phyloP scores from a whole-genome alignment of 2,797 vertebrate species.

The Myoxocephalus aenaeus region DNA sequence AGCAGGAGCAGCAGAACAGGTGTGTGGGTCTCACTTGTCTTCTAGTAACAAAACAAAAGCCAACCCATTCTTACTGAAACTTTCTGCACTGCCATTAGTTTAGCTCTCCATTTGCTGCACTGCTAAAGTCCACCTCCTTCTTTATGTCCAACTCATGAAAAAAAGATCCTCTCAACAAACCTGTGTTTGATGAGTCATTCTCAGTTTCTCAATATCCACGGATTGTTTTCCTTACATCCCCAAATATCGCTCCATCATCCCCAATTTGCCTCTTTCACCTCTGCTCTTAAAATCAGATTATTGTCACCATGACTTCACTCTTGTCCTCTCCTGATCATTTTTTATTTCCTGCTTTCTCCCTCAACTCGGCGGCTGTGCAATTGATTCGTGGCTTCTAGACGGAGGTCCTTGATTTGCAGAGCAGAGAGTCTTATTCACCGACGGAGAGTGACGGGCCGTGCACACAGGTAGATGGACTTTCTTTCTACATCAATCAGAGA shows the following conservation, averaged over 20 bases:
- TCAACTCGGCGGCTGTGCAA: constrained; percentile 75
- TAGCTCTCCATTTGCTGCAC: neutral
- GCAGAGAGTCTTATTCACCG: constrained; percentile 96
- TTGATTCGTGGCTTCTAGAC: constrained; percentile 84
- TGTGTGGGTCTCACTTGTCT: constrained; percentile 59
- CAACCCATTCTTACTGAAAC: neutral
- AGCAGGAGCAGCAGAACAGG: constrained; percentile 98
- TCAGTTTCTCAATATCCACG: neutral
- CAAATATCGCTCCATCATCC: neutral
- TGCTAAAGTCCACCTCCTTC: constrained; percentile 42
- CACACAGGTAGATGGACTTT: constrained; percentile 81
- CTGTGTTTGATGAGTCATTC: neutral
- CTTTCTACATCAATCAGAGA: neutral
- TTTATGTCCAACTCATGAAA: neutral
- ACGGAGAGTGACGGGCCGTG: constrained; percentile 89
- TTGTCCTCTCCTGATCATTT: constrained; percentile 20
- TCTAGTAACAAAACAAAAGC: neutral
- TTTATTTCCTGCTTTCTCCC: constrained; percentile 54
- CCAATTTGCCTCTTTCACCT: neutral
- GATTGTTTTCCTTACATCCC: neutral
- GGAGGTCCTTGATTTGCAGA: constrained; percentile 94
- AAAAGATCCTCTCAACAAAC: neutral
- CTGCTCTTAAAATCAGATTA: constrained; percentile 57
- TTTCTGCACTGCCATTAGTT: neutral
- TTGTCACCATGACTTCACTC: constrained; percentile 61